These are phyloP conservation scores for Eupithecia dodoneata DNA, from an alignment of 2,888 invertebrate genomes.

Conservation along the genomic window DNA sequence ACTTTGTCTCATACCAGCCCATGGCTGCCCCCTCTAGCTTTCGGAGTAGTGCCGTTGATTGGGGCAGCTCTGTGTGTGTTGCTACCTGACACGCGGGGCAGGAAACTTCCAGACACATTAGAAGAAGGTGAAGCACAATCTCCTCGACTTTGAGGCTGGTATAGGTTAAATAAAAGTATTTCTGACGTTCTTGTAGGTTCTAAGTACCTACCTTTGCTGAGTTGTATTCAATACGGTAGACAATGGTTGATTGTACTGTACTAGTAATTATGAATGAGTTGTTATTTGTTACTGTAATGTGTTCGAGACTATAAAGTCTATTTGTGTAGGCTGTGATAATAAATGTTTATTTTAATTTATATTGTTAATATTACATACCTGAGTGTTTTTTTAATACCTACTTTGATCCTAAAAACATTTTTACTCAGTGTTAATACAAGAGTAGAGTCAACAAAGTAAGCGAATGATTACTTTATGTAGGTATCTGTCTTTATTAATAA, in stretches of 20 bases:
- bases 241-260: slow-evolving; percentile 1
- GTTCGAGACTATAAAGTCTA: slow-evolving; percentile 48
- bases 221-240: slow-evolving; percentile 33
- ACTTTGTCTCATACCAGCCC: slow-evolving; percentile 82
- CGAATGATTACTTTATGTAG: background rate
- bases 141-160: slow-evolving; percentile 37
- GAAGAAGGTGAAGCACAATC: slow-evolving; percentile 88
- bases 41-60: slow-evolving; percentile 87
- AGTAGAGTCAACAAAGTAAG: slow-evolving; percentile 2
- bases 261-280: slow-evolving; percentile 4
- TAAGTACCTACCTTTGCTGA: slow-evolving; percentile 19
- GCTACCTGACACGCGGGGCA: slow-evolving; percentile 91
- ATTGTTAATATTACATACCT: slow-evolving; percentile 16
- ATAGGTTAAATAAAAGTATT: slow-evolving; percentile 46
- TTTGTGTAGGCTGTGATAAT: slow-evolving; percentile 70
- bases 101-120: slow-evolving; percentile 90
- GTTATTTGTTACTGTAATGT: slow-evolving; percentile 14
- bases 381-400: background rate
- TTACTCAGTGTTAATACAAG: background rate
- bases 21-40: slow-evolving; percentile 89
- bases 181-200: slow-evolving; percentile 33
- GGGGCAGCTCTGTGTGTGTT: slow-evolving; percentile 87
- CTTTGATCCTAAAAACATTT: background rate
- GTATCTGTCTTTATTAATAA: background rate
- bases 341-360: slow-evolving; percentile 35